A percentile compares a stretch with the other conserved stretches of the same genome.
phyloP scores from a whole-genome alignment of 2,888 invertebrate species.

The Chrysolina haemoptera region DNA sequence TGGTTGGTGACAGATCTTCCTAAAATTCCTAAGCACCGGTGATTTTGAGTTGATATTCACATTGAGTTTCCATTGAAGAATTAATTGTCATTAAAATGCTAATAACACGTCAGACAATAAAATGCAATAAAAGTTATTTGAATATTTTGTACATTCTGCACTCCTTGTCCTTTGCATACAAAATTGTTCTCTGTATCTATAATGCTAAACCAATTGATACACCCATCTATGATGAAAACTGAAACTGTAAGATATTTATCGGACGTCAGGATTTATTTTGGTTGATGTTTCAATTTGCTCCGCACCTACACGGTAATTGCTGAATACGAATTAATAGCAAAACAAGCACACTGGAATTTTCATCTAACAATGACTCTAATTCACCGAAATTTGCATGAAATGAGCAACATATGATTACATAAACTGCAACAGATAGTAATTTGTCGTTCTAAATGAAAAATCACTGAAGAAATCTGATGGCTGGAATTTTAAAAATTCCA shows the following conservation, averaged over 20 bases:
- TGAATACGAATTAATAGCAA: constrained; percentile 14
- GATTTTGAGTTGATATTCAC: background rate
- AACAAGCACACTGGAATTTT: background rate
- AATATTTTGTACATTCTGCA: constrained; percentile 9
- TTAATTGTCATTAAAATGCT: background rate
- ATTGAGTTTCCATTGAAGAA: background rate
- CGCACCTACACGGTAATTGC: constrained; percentile 5
- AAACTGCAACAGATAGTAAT: background rate
- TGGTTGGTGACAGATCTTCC: too few species aligned
- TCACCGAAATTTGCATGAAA: constrained; percentile 2
- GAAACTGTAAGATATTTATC: constrained; percentile 4
- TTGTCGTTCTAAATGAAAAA: background rate
- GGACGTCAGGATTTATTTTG: constrained; percentile 18
- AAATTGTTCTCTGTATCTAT: background rate
- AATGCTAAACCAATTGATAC: background rate
- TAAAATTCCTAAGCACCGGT: too few species aligned
- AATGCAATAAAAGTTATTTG: background rate
- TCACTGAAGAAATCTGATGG: background rate
- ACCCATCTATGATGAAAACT: background rate
- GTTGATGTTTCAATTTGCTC: constrained; percentile 11
- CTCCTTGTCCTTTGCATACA: background rate
- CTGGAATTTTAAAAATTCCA: background rate
- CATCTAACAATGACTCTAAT: constrained; percentile 11
- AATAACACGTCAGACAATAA: background rate
- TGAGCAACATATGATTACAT: constrained; percentile 11